phyloP scores from a whole-genome alignment of 2,888 invertebrate genomes.

The Drosophila recens region DNA sequence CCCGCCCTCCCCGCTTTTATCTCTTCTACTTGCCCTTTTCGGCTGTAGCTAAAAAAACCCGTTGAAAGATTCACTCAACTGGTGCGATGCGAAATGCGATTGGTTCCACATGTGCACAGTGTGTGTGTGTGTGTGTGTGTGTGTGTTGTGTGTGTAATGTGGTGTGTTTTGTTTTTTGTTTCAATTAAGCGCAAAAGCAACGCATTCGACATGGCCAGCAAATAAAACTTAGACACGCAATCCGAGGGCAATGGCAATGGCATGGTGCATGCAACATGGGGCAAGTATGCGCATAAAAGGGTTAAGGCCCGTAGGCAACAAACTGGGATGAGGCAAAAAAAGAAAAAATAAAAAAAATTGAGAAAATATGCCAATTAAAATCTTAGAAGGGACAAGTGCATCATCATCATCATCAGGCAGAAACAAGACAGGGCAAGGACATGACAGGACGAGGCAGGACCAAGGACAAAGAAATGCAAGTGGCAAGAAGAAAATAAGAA shows the following conservation, averaged over 20 bases:
- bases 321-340: not conserved
- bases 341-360: slow-evolving; percentile 23
- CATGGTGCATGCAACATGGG: slow-evolving; percentile 9
- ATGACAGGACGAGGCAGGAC: not conserved
- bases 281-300: slow-evolving; percentile 29
- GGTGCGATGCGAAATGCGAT: slow-evolving; percentile 70
- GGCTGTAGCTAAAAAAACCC: slow-evolving; percentile 14
- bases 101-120: slow-evolving; percentile 68
- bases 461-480: slow-evolving; percentile 18
- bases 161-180: slow-evolving; percentile 46
- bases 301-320: slow-evolving; percentile 41
- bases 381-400: slow-evolving; percentile 80
- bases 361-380: slow-evolving; percentile 83
- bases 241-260: slow-evolving; percentile 11
- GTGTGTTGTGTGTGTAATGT: slow-evolving; percentile 10
- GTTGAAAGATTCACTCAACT: slow-evolving; percentile 57
- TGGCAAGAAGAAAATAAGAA: slow-evolving; percentile 11
- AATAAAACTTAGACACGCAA: slow-evolving; percentile 79
- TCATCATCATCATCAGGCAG: slow-evolving; percentile 60
- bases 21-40: not conserved
- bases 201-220: slow-evolving; percentile 76
- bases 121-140: slow-evolving; percentile 28
- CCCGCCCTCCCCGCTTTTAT: not conserved
- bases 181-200: slow-evolving; percentile 59
- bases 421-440: slow-evolving; percentile 33